These are phyloP conservation scores for Colletes collaris DNA, from an alignment of 2,888 invertebrate species.

Conservation along the genomic window DNA sequence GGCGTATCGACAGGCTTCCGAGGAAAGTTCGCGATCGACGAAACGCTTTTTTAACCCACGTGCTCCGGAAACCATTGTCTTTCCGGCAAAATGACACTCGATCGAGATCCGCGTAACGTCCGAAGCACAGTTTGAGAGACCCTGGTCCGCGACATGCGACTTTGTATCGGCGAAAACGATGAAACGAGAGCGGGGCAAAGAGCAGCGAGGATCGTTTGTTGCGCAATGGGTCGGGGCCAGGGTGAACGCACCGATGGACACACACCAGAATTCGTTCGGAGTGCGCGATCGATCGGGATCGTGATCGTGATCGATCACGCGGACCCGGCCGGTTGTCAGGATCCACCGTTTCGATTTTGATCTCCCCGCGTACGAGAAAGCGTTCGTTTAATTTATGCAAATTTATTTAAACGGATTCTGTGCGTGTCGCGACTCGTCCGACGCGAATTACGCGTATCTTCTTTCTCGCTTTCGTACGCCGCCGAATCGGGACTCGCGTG, in stretches of 20 bases:
- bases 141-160: constrained; percentile 9
- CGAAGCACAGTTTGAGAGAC: neutral
- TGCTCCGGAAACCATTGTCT: constrained; percentile 43
- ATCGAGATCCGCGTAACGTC: too few species aligned
- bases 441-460: constrained; percentile 10
- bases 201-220: constrained; percentile 15
- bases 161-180: too few species aligned
- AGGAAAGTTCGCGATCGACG: constrained; percentile 32
- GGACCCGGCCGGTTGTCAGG: neutral
- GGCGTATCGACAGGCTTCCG: constrained; percentile 10
- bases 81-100: neutral
- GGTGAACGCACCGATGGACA: constrained; percentile 51
- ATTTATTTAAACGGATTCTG: constrained; percentile 17
- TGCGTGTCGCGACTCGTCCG: constrained; percentile 3
- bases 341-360: constrained; percentile 1
- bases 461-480: neutral
- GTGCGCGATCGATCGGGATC: constrained; percentile 26
- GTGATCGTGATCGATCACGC: constrained; percentile 32
- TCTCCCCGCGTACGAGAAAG: too few species aligned
- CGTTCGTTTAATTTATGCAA: constrained; percentile 17
- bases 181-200: too few species aligned
- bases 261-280: neutral
- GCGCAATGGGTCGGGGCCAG: constrained; percentile 48
- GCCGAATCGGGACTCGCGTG: too few species aligned
- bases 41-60: constrained; percentile 43